Conservation (phyloP, 2,797 vertebrate genomes). For the Xiphophorus birchmanni region DNA sequence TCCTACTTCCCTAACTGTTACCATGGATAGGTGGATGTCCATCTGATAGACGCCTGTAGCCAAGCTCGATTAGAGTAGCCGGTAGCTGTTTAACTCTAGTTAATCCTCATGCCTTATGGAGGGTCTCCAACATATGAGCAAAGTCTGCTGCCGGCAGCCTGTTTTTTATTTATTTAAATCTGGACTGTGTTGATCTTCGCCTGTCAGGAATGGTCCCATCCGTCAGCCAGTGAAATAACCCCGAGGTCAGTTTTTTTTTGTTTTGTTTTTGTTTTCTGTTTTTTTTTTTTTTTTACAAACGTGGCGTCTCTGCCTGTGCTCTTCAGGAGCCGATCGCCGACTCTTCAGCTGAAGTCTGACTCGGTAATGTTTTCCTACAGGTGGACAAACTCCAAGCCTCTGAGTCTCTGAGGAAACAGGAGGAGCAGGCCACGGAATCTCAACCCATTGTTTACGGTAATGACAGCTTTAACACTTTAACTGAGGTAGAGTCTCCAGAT, state of each 20-base stretch:
- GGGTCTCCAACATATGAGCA: conserved; percentile 41
- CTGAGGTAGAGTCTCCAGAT: not conserved
- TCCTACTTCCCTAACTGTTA: conserved; percentile 39
- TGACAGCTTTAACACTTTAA: not conserved
- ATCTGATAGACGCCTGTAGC: conserved; percentile 32
- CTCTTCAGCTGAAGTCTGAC: conserved; percentile 38
- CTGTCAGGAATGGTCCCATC: conserved; percentile 87
- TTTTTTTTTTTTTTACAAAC: conserved; percentile 35
- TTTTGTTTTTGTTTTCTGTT: conserved; percentile 1
- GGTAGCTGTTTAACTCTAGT: conserved; percentile 49
- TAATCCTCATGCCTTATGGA: conserved; percentile 24
- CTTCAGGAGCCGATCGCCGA: conserved; percentile 43
- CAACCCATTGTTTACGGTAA: conserved; percentile 99
- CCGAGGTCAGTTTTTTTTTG: conserved; percentile 76
- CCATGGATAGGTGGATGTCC: conserved; percentile 27
- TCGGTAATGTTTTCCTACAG: conserved; percentile 71
- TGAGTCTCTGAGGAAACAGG: conserved; percentile 99
- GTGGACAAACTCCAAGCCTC: conserved; percentile 98
- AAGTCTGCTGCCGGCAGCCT: conserved; percentile 63
- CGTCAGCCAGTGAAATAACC: conserved; percentile 83
- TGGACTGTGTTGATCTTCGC: conserved; percentile 80
- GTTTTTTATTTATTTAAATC: conserved; percentile 64
- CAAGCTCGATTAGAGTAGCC: conserved; percentile 43
- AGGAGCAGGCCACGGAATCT: conserved; percentile 98
- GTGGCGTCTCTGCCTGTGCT: conserved; percentile 58